Evolutionary conservation across 2,113 vertebrate genomes (phyloP), one percentile per base, ranked within the genome.

Genomic region (Sphaerodactylus townsendi): DNA sequence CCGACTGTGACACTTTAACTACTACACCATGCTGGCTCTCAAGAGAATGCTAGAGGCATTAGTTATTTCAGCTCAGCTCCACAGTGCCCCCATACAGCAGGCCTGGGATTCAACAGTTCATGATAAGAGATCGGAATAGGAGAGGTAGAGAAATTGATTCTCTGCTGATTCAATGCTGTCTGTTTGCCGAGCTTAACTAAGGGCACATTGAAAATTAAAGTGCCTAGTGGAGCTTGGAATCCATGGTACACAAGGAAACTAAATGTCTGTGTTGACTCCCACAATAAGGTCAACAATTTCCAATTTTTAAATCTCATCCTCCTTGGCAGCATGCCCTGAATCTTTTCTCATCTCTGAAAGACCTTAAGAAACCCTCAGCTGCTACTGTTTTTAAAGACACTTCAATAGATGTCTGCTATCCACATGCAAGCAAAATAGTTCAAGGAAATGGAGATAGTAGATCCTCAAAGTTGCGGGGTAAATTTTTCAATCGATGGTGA

Each of bases 271-370:
- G 33, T 75, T 76, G 72, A 83, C n/a, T 83, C 62, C 30, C 41
- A 76, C 62, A 39, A 50, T 37, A 75, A 76, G 62, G 72, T 66
- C 72, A 83, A 83, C 59, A 37, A 37, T 76, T 83, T 83, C 81
- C 62, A 76, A 76, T 83, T 83, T n/a, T 50, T 66, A 39, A 76
- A 83, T 76, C 72, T 75, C 62, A 48, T 37, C 44, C 71, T 23
- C 82, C 37, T 56, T 53, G 64, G 82, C 72, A 83, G 30, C 56
- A 75, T 65, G 59, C 62, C 73, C 17, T 41, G 35, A 83, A 83
- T 83, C 41, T 48, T 50, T 28, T 65, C 41, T 74, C 15, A 11
- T 48, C 41, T 50, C 72, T 35, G 59, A 50, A 83, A 65, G 23
- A 37, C 72, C 74, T 82, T 48, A 82, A 75, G 44, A 65, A 48